Conservation (phyloP, 35 echinoderm and acorn worm species). For the Holothuria glaberrima region DNA sequence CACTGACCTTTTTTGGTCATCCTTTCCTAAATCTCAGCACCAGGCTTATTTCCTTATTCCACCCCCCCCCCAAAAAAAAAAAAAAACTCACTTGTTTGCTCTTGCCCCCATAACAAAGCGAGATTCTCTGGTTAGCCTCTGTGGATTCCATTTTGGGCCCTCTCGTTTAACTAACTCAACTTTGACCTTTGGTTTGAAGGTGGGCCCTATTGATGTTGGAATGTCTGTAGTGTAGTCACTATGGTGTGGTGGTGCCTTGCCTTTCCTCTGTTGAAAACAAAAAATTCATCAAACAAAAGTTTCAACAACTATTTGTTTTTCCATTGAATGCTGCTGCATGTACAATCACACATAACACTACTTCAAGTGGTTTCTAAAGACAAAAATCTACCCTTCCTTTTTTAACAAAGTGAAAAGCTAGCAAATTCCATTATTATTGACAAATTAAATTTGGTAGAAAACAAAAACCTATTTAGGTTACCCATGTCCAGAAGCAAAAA, state of each 20-base stretch:
- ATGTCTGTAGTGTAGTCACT: conserved; percentile 89
- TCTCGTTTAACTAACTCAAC: conserved; percentile 83
- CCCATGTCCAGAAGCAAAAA: too few relatives aligned
- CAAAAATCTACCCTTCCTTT: too few relatives aligned
- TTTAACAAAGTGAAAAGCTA: too few relatives aligned
- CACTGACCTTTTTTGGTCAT: too few relatives aligned
- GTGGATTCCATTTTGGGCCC: conserved; percentile 94
- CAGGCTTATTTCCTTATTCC: too few relatives aligned
- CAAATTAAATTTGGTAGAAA: too few relatives aligned
- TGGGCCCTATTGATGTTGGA: conserved; percentile 54
- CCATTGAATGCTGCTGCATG: too few relatives aligned
- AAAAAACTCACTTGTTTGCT: conserved; percentile 88
- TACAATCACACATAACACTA: too few relatives aligned
- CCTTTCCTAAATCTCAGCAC: too few relatives aligned
- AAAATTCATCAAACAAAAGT: background rate
- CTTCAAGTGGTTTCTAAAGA: too few relatives aligned
- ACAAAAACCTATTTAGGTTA: too few relatives aligned
- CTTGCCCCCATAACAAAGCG: conserved; percentile 96
- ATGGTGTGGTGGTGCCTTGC: conserved; percentile 81
- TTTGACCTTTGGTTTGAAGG: conserved; percentile 73
- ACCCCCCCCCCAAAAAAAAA: background rate
- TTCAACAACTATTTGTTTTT: background rate
- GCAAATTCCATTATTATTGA: background rate
- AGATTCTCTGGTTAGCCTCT: conserved; percentile 65
- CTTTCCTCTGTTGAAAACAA: conserved; percentile 75